These are phyloP conservation scores for Etheostoma nigrum DNA, from an alignment of 2,797 vertebrate genomes.

Conservation along the genomic window DNA sequence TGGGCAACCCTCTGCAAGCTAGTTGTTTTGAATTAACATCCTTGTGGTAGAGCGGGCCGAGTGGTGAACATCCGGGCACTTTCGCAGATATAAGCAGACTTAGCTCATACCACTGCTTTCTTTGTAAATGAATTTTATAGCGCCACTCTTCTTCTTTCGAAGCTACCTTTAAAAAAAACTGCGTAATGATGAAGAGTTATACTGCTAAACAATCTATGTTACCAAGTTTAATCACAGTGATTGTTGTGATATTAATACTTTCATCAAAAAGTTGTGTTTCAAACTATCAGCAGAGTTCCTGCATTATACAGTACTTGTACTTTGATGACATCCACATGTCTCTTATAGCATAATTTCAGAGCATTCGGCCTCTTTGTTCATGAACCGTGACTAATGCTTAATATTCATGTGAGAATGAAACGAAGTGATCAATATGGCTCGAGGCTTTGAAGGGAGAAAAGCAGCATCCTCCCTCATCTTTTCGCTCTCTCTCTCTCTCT, in stretches of 20 bases:
- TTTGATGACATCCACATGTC: slow-evolving; percentile 38
- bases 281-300: neutral
- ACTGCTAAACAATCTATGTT: neutral
- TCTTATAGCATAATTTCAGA: slow-evolving; percentile 40
- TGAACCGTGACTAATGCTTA: slow-evolving; percentile 61
- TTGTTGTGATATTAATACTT: neutral
- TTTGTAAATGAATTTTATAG: no score
- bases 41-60: no score
- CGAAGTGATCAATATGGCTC: slow-evolving; percentile 59
- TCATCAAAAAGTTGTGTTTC: slow-evolving; percentile 9
- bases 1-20: no score
- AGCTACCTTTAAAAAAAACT: no score
- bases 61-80: no score
- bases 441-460: slow-evolving; percentile 60
- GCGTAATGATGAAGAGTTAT: no score
- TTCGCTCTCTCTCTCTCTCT: neutral
- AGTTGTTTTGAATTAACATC: no score
- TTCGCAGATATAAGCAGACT: no score
- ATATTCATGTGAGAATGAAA: slow-evolving; percentile 64
- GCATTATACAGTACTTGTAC: neutral
- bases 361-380: slow-evolving; percentile 49
- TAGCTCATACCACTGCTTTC: no score
- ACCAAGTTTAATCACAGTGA: neutral
- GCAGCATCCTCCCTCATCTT: slow-evolving; percentile 19
- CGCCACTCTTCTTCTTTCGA: no score